phyloP scores from a whole-genome alignment of 2,797 vertebrate genomes.

The Pipistrellus pipistrellus region DNA sequence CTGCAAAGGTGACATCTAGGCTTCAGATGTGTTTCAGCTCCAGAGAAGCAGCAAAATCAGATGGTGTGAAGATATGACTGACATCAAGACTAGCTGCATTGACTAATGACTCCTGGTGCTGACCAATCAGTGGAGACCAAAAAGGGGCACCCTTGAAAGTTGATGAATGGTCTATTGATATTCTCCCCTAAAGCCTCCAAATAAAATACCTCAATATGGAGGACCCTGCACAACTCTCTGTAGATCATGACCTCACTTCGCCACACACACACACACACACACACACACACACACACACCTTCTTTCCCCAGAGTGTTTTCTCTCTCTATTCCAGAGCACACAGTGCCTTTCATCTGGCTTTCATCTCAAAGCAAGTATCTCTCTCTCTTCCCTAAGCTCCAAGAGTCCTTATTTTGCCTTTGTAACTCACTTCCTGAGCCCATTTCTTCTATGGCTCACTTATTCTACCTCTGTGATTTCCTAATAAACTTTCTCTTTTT shows the following conservation, averaged over 20 bases:
- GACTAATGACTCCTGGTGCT: neutral
- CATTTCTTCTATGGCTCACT: neutral
- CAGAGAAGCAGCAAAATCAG: neutral
- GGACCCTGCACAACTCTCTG: neutral
- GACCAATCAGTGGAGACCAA: neutral
- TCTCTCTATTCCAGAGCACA: neutral
- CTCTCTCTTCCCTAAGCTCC: neutral
- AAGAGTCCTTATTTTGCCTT: neutral
- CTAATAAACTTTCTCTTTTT: neutral
- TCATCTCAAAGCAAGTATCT: neutral
- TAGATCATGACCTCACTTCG: neutral
- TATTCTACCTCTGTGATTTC: neutral
- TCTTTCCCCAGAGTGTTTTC: neutral
- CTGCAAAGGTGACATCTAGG: neutral
- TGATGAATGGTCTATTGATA: neutral
- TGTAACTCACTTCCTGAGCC: neutral
- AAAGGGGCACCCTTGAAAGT: neutral
- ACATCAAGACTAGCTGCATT: neutral
- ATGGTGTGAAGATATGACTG: neutral
- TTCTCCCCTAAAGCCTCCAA: neutral
- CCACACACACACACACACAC: neutral
- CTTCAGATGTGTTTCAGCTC: neutral
- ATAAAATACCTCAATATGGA: neutral
- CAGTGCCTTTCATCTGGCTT: neutral
- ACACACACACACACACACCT: neutral